Conservation (phyloP, 2,113 vertebrate genomes). For the Callopanchax toddi region DNA sequence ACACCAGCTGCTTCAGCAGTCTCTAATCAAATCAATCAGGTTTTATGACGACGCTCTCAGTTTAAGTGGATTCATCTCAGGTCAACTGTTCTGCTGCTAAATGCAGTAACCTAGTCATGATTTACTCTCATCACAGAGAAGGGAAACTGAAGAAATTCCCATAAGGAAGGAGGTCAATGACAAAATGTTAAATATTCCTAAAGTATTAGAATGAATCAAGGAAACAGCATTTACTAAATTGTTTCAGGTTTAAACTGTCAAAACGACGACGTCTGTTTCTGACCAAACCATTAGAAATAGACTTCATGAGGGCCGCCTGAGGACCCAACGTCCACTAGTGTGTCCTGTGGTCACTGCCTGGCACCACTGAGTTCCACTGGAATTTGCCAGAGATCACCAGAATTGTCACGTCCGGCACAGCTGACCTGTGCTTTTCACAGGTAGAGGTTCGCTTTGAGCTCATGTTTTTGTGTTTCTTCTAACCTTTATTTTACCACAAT, state of each 20-base stretch:
- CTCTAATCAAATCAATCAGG: slow-evolving; percentile 16
- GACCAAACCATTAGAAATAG: too few relatives aligned
- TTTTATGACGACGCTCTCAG: slow-evolving; percentile 38
- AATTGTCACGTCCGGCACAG: too few relatives aligned
- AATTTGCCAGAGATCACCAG: too few relatives aligned
- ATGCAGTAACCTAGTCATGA: slow-evolving; percentile 1
- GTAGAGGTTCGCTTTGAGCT: too few relatives aligned
- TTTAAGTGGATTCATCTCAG: slow-evolving; percentile 30
- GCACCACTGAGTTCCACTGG: too few relatives aligned
- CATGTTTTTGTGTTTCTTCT: too few relatives aligned
- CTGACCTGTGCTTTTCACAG: too few relatives aligned
- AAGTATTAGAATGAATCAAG: slow-evolving; percentile 8
- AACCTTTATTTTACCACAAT: too few relatives aligned
- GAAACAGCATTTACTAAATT: not conserved
- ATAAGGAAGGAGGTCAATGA: not conserved
- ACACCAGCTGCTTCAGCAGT: slow-evolving; percentile 6
- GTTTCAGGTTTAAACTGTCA: too few relatives aligned
- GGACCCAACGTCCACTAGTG: too few relatives aligned
- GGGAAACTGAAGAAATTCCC: not conserved
- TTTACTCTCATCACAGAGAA: not conserved
- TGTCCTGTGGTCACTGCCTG: too few relatives aligned
- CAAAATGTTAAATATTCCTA: slow-evolving; percentile 2
- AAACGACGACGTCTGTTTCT: not conserved
- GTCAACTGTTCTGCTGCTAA: slow-evolving; percentile 19
- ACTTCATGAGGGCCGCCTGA: too few relatives aligned